phyloP scores from a whole-genome alignment of 2,113 vertebrate genomes.

The Rhinolophus sinicus region DNA sequence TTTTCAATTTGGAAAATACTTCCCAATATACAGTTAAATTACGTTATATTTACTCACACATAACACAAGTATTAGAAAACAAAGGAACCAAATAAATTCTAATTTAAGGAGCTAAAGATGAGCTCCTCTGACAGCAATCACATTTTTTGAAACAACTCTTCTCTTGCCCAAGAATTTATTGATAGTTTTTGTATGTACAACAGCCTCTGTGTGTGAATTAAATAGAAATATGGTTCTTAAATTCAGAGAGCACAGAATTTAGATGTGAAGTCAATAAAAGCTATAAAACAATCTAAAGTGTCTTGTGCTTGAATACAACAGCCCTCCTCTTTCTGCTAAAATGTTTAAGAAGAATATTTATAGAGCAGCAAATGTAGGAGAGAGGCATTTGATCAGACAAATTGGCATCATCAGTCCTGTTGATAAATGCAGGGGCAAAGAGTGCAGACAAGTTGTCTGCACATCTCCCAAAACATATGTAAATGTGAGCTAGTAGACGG shows the following conservation, averaged over 20 bases:
- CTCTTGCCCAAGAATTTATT: not conserved
- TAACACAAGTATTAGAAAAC: not conserved
- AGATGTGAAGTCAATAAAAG: not conserved
- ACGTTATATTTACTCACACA: constrained; percentile 1
- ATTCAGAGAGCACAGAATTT: not conserved
- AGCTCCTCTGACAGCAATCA: not conserved
- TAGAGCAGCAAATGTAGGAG: not conserved
- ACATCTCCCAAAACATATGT: not conserved
- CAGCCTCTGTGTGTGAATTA: not conserved
- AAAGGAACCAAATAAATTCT: not conserved
- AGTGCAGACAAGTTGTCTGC: not conserved
- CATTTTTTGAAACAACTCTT: not conserved
- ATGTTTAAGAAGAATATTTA: not conserved
- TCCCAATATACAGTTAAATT: not conserved
- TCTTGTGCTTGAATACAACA: not conserved
- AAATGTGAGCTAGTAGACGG: not conserved
- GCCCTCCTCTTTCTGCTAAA: not conserved
- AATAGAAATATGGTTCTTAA: not conserved
- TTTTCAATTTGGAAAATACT: constrained; percentile 46
- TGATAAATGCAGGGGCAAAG: not conserved
- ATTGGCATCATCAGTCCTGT: not conserved
- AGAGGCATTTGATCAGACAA: not conserved
- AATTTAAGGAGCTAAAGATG: not conserved
- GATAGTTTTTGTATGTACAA: not conserved
- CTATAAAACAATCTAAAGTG: not conserved